Conservation (phyloP, 2,113 vertebrate genomes). For the Peromyscus californicus region DNA sequence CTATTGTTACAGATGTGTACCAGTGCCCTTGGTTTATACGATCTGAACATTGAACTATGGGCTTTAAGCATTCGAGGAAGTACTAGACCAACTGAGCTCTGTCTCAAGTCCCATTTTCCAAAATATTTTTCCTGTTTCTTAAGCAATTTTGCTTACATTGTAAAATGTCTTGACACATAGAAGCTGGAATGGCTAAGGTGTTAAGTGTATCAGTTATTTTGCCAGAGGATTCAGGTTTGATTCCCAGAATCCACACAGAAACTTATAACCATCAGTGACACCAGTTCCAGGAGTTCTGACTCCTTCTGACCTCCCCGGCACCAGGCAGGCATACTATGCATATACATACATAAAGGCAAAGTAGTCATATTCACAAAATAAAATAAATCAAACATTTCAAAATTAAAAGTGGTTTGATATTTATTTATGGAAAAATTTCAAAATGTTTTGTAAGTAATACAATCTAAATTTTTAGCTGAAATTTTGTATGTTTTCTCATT, state of each 20-base stretch:
- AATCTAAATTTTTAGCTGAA: not conserved
- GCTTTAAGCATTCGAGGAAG: not conserved
- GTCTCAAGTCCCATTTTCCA: not conserved
- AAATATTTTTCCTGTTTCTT: not conserved
- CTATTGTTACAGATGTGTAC: rapidly evolving
- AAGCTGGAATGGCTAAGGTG: not conserved
- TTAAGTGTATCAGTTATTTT: not conserved
- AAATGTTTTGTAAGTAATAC: not conserved
- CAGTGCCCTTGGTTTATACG: not conserved
- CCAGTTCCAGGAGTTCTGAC: not conserved
- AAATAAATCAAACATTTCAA: not conserved
- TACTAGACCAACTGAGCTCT: not conserved
- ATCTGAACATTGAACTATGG: not conserved
- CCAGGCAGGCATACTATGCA: not conserved
- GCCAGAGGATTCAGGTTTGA: not conserved
- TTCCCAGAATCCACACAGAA: not conserved
- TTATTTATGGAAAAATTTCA: not conserved
- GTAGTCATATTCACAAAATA: not conserved
- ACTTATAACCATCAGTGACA: too few relatives aligned
- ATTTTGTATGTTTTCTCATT: not conserved
- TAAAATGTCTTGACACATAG: not conserved
- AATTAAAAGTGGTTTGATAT: not conserved
- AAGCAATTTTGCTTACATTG: not conserved
- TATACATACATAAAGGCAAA: too few relatives aligned
- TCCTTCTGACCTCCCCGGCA: not conserved